These are phyloP conservation scores for Saxidomus purpurata DNA, from an alignment of 1,140 invertebrate genomes.

Conservation along the genomic window DNA sequence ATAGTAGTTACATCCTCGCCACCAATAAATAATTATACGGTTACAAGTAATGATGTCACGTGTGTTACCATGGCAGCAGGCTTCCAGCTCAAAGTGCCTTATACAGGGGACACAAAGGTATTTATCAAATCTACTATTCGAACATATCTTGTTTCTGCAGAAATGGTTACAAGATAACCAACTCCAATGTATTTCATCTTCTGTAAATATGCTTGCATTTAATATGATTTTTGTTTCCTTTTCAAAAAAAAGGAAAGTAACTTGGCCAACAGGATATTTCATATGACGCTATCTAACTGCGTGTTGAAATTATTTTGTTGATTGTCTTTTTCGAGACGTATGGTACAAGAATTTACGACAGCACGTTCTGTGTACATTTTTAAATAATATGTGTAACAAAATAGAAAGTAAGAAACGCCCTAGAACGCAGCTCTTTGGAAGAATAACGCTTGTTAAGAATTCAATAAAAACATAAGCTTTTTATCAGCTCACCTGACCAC, in stretches of 20 bases:
- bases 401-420: too few species aligned
- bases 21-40: constrained; percentile 38
- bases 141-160: too few species aligned
- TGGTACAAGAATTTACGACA: too few species aligned
- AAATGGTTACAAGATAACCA: background rate
- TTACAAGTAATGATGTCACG: background rate
- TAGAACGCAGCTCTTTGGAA: too few species aligned
- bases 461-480: too few species aligned
- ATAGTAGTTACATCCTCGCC: too few species aligned
- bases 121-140: background rate
- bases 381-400: too few species aligned
- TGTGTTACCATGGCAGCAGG: constrained; percentile 30
- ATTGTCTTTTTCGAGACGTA: too few species aligned
- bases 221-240: background rate
- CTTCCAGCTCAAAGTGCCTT: constrained; percentile 33
- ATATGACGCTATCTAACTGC: background rate
- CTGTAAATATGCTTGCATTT: background rate
- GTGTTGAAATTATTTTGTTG: too few species aligned
- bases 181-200: background rate
- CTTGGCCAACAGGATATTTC: background rate
- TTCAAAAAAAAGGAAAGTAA: background rate
- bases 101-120: constrained; percentile 36
- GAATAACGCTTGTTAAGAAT: too few species aligned
- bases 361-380: too few species aligned
- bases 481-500: too few species aligned